A percentile compares a stretch with the other conserved stretches of the same genome.
Evolutionary conservation across 1,140 invertebrate species (phyloP).

Genomic region (Bombus cullumanus): DNA sequence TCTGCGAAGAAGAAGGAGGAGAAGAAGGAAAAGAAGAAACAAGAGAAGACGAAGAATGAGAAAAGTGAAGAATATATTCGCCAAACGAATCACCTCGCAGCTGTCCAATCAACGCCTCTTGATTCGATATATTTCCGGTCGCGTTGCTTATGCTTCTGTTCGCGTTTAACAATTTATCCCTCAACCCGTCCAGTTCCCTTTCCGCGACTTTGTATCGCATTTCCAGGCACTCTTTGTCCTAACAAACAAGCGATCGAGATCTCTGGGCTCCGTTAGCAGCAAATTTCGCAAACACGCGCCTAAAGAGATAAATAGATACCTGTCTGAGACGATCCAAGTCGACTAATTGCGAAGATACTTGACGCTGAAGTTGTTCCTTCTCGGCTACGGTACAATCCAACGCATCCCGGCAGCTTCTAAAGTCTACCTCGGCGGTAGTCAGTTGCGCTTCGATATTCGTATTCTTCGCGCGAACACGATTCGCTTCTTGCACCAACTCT

Average conservation of each 20-base stretch:
- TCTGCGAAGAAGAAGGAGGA: slow-evolving; percentile 80
- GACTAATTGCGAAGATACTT: slow-evolving; percentile 85
- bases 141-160: slow-evolving; percentile 86
- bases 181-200: slow-evolving; percentile 86
- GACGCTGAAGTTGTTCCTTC: slow-evolving; percentile 88
- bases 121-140: slow-evolving; percentile 87
- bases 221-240: slow-evolving; percentile 88
- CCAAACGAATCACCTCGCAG: slow-evolving; percentile 84
- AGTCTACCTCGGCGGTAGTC: slow-evolving; percentile 86
- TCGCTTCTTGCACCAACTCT: slow-evolving; percentile 87
- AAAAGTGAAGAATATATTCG: not conserved
- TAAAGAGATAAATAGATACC: slow-evolving; percentile 61
- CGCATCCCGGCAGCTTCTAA: slow-evolving; percentile 86
- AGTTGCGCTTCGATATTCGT: slow-evolving; percentile 85
- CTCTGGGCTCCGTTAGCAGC: too few relatives aligned
- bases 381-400: slow-evolving; percentile 86
- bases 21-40: not conserved
- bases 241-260: slow-evolving; percentile 25
- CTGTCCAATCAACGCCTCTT: slow-evolving; percentile 87
- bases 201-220: slow-evolving; percentile 87
- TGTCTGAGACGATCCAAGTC: slow-evolving; percentile 87
- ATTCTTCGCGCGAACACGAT: slow-evolving; percentile 81
- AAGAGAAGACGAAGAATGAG: not conserved
- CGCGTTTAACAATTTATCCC: slow-evolving; percentile 86
- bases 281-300: too few relatives aligned